Evolutionary conservation across 2,113 vertebrate species (phyloP), one percentile per base, ranked within the genome.

Genomic region (Odocoileus hemionus): DNA sequence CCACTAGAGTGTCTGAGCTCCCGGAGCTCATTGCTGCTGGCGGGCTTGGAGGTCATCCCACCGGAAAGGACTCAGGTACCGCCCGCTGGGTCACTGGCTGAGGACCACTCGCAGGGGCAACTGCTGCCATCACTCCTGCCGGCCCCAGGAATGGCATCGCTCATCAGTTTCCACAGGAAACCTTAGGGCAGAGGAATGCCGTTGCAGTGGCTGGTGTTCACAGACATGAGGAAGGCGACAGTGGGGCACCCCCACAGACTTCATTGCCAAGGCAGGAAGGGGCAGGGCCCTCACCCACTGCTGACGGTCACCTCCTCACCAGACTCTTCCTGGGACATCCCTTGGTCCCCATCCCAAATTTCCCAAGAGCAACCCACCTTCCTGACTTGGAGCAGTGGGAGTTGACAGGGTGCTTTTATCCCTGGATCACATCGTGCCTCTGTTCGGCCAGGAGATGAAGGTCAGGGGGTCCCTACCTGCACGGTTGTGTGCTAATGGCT

Each of bases 371-470:
- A 76, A 85, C 95, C 8, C 21, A 17, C 30, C 61, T 33, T 89
- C 85, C 80, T 58, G 82, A 86, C 82, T 90, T 97, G 5, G 67
- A 93, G 87, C 7, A 2, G 86, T 61, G 70, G 67, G 61, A 88
- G 98, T 98, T 97, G 97, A 98, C 92, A 61, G 96, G 90, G 95
- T 97, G 98, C 26, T 98, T 98, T 80, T 96, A 97, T 86, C 84
- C 90, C 80, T 79, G 97, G 91, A 52, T 97, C 96, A 93, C 94
- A 89, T 36, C 50, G 61, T 67, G 89, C 93, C 96, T 98, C 94
- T 97, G 96, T 96, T 96, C 55, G 19, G 91, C 64, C 80, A 93
- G 93, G 79, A 97, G 97, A 87, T 96, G 97, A 97, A 97, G 94
- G 95, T 90, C 90, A 83, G 25, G 89, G 95, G 90, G 47, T 93